A percentile compares a stretch with the other conserved stretches of the same genome.
Conservation (phyloP, 2,888 invertebrate genomes). For the Catocala fraxini region DNA sequence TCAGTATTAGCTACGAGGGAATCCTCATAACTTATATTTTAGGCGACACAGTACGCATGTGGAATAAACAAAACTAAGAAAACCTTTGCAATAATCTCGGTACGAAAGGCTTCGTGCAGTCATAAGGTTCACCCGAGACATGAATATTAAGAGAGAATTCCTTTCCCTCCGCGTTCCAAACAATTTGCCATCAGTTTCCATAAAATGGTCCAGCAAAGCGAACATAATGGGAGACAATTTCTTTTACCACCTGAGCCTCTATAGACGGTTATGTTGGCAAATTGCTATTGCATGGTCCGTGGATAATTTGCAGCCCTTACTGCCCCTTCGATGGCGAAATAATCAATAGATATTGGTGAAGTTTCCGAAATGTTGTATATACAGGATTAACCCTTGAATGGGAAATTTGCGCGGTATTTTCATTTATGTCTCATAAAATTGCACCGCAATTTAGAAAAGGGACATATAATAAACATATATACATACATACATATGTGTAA, state of each 20-base stretch:
- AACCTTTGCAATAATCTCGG: constrained; percentile 58
- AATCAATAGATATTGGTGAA: constrained; percentile 45
- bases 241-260: constrained; percentile 77
- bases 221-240: constrained; percentile 79
- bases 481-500: not conserved
- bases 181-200: constrained; percentile 78
- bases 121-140: constrained; percentile 64
- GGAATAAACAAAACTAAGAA: constrained; percentile 57
- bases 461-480: not conserved
- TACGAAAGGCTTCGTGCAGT: constrained; percentile 51
- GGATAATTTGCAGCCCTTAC: constrained; percentile 50
- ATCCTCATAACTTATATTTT: constrained; percentile 53
- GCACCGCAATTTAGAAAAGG: not conserved
- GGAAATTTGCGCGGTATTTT: constrained; percentile 4
- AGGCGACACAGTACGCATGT: constrained; percentile 50
- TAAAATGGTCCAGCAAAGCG: constrained; percentile 76
- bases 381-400: constrained; percentile 6
- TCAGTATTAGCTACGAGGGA: constrained; percentile 27
- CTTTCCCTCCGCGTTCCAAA: constrained; percentile 65
- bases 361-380: constrained; percentile 27
- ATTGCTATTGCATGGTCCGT: constrained; percentile 54
- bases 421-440: constrained; percentile 1
- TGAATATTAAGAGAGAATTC: constrained; percentile 72
- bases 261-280: constrained; percentile 47
- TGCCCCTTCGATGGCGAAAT: constrained; percentile 36